Conservation (phyloP, 2,888 invertebrate genomes). For the Xanthorhoe designata region DNA sequence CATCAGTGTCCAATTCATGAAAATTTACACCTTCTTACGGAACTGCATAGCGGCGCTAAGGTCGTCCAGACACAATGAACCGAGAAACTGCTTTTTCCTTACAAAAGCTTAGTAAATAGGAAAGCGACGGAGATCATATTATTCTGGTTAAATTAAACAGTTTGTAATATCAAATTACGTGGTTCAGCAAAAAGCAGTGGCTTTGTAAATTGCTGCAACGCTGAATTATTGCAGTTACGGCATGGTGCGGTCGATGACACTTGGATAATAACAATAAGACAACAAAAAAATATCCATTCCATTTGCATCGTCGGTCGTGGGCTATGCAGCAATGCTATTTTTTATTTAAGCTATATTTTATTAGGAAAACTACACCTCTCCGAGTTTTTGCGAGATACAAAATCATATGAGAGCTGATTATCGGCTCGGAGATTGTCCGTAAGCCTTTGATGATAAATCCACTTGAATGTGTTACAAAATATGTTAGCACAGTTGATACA, state of each 20-base stretch:
- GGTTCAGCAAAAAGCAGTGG: constrained; percentile 60
- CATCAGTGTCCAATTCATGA: neutral
- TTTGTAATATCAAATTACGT: constrained; percentile 62
- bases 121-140: constrained; percentile 25
- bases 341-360: neutral
- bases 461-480: neutral
- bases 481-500: neutral
- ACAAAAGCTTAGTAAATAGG: constrained; percentile 15
- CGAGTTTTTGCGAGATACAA: neutral
- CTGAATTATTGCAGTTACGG: constrained; percentile 59
- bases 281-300: constrained; percentile 47
- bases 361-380: neutral
- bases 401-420: neutral
- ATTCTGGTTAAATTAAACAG: constrained; percentile 55
- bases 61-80: constrained; percentile 33
- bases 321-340: neutral
- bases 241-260: constrained; percentile 63
- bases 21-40: constrained; percentile 38
- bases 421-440: neutral
- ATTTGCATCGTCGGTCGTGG: constrained; percentile 34
- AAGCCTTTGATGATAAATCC: neutral
- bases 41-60: constrained; percentile 32
- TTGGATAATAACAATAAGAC: constrained; percentile 57
- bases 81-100: constrained; percentile 2
- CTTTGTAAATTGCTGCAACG: constrained; percentile 56